Conservation (phyloP, 1,140 invertebrate genomes). For the Plutomurus gul region DNA sequence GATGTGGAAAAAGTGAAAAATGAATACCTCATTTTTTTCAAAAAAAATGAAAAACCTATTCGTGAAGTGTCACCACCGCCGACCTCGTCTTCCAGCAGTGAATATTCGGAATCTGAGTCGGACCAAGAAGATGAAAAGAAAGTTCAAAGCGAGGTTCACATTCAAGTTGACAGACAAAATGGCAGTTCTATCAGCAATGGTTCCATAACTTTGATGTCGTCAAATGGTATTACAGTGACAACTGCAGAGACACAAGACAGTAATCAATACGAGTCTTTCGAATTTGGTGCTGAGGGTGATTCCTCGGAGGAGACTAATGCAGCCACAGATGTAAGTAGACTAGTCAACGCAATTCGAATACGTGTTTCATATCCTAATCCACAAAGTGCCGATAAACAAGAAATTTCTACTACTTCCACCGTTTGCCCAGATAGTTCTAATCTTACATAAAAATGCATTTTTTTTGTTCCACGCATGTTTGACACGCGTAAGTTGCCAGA, state of each 20-base stretch:
- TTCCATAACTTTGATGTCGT: not conserved
- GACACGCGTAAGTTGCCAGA: too few relatives aligned
- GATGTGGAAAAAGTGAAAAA: not conserved
- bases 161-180: not conserved
- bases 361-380: constrained; percentile 30
- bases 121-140: not conserved
- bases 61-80: not conserved
- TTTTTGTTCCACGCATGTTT: too few relatives aligned
- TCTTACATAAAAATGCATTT: too few relatives aligned
- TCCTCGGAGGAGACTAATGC: constrained; percentile 3
- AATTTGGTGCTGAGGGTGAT: constrained; percentile 34
- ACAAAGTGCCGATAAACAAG: not conserved
- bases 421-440: too few relatives aligned
- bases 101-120: not conserved
- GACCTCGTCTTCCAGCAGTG: not conserved
- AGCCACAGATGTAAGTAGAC: not conserved
- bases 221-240: constrained; percentile 32
- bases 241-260: not conserved
- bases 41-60: not conserved
- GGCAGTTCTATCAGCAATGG: not conserved
- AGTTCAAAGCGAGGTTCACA: not conserved
- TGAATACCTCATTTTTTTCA: not conserved
- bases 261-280: constrained; percentile 29
- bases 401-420: not conserved
- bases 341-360: constrained; percentile 38